These are phyloP conservation scores for Eurypyga helias DNA, from an alignment of 2,113 vertebrate species.

Conservation along the genomic window DNA sequence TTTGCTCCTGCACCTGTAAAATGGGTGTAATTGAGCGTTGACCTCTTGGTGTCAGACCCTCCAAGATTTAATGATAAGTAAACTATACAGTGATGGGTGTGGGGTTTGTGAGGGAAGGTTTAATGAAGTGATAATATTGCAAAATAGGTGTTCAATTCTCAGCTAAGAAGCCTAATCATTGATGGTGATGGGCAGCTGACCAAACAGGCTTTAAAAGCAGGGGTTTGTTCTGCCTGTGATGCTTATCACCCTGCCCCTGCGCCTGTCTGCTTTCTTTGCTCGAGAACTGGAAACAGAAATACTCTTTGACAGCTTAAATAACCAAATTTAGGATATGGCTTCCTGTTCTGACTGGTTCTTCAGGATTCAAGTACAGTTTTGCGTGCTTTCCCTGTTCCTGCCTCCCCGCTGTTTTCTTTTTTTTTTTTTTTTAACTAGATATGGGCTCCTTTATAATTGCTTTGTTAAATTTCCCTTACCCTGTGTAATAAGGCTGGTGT, in stretches of 20 bases:
- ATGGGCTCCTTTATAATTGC: background rate
- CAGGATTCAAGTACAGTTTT: slow-evolving; percentile 48
- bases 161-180: slow-evolving; percentile 3
- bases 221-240: slow-evolving; percentile 47
- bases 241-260: slow-evolving; percentile 16
- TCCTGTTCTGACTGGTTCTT: slow-evolving; percentile 69
- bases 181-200: slow-evolving; percentile 46
- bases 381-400: slow-evolving; percentile 35
- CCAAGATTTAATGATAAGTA: slow-evolving; percentile 15
- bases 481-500: background rate
- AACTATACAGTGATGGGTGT: background rate
- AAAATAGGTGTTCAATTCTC: slow-evolving; percentile 60
- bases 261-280: slow-evolving; percentile 41
- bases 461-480: background rate
- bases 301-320: slow-evolving; percentile 64
- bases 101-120: background rate
- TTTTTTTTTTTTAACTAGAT: background rate
- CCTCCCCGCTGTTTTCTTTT: background rate
- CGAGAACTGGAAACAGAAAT: slow-evolving; percentile 57
- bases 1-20: background rate
- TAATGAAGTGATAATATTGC: slow-evolving; percentile 62
- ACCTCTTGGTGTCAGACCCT: background rate
- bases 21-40: slow-evolving; percentile 16
- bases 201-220: background rate
- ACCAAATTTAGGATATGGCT: slow-evolving; percentile 57